Conservation (phyloP, 2,797 vertebrate species). For the Danio choprae region DNA sequence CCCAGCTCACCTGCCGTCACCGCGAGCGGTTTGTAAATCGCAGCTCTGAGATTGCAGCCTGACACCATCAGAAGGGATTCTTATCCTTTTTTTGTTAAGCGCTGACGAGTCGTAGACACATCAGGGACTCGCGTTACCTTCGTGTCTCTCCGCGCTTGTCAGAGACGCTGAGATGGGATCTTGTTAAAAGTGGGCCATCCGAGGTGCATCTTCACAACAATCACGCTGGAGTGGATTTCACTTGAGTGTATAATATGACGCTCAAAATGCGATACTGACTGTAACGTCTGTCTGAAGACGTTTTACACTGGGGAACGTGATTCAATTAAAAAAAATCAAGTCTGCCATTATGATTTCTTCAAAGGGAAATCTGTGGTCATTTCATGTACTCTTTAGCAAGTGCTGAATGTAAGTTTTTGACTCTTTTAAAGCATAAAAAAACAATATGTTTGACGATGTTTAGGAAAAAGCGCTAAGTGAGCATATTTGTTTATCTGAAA, state of each 20-base stretch:
- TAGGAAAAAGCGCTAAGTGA: too few species aligned
- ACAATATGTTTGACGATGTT: too few species aligned
- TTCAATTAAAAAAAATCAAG: constrained; percentile 41
- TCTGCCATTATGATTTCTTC: background rate
- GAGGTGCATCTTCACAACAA: constrained; percentile 46
- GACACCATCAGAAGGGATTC: constrained; percentile 41
- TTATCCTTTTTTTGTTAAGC: constrained; percentile 20
- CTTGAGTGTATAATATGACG: constrained; percentile 31
- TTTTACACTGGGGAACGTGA: constrained; percentile 18
- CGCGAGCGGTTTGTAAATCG: constrained; percentile 13
- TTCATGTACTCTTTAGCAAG: background rate
- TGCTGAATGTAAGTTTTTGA: too few species aligned
- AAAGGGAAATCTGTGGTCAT: background rate
- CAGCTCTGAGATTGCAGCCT: constrained; percentile 36
- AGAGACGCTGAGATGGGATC: constrained; percentile 38
- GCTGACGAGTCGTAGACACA: constrained; percentile 37
- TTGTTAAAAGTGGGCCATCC: constrained; percentile 46
- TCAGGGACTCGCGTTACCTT: constrained; percentile 38
- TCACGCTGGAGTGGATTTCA: constrained; percentile 65
- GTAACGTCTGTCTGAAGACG: constrained; percentile 4
- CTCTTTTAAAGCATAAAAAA: too few species aligned
- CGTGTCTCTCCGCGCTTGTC: constrained; percentile 37
- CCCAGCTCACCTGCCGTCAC: constrained; percentile 3
- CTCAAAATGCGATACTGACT: constrained; percentile 26
- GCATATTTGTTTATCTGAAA: too few species aligned